phyloP scores from a whole-genome alignment of 2,888 invertebrate species.

The Tortrix viridana region DNA sequence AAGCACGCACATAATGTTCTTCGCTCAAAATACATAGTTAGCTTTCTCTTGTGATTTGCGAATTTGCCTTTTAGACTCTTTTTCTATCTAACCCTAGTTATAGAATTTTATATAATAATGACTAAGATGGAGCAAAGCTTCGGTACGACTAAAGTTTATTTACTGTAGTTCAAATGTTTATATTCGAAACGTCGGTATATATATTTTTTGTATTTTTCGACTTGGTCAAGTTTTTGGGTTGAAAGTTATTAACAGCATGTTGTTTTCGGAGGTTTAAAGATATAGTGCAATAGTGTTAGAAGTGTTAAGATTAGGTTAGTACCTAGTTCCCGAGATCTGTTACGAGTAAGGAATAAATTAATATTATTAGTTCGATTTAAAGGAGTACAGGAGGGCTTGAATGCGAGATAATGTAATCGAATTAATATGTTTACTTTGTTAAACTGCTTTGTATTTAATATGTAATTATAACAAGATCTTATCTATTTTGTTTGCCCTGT shows the following conservation, averaged over 20 bases:
- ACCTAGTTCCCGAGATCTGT: slow-evolving; percentile 23
- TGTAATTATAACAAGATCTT: no score
- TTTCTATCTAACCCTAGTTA: slow-evolving; percentile 63
- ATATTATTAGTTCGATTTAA: slow-evolving; percentile 12
- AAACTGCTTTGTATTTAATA: slow-evolving; percentile 8
- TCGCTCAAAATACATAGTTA: slow-evolving; percentile 63
- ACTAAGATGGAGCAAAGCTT: slow-evolving; percentile 73
- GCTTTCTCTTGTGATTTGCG: slow-evolving; percentile 80
- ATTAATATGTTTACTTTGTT: slow-evolving; percentile 1
- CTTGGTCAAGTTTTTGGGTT: slow-evolving; percentile 19
- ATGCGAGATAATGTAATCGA: not conserved
- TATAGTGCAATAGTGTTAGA: slow-evolving; percentile 32
- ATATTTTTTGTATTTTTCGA: slow-evolving; percentile 33
- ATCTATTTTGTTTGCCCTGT: no score
- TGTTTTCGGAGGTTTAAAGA: slow-evolving; percentile 27
- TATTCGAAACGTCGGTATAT: slow-evolving; percentile 45
- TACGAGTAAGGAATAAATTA: slow-evolving; percentile 9
- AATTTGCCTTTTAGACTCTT: slow-evolving; percentile 73
- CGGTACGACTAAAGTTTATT: slow-evolving; percentile 46
- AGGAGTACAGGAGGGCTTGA: slow-evolving; percentile 30
- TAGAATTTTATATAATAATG: slow-evolving; percentile 64
- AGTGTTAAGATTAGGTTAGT: slow-evolving; percentile 22
- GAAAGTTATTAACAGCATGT: slow-evolving; percentile 26
- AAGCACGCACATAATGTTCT: slow-evolving; percentile 70
- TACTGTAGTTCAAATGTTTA: slow-evolving; percentile 39